phyloP scores from a whole-genome alignment of 2,797 vertebrate species.

The Otolemur crassicaudatus region DNA sequence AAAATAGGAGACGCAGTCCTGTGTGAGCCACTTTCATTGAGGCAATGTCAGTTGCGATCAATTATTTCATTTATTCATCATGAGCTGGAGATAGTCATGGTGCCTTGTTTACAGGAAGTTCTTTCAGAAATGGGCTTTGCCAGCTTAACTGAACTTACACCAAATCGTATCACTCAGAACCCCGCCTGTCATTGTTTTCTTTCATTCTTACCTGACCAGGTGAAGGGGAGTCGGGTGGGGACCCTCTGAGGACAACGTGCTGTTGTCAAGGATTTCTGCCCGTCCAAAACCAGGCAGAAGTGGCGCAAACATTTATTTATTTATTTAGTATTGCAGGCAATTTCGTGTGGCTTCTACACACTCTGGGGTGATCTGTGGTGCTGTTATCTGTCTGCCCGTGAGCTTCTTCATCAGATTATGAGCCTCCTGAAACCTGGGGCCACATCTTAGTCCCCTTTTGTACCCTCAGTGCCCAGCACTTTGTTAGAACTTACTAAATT shows the following conservation, averaged over 20 bases:
- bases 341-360: background rate
- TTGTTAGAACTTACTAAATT: background rate
- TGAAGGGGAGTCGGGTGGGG: constrained; percentile 65
- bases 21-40: constrained; percentile 76
- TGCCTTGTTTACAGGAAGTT: constrained; percentile 84
- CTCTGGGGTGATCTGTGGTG: background rate
- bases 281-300: constrained; percentile 75
- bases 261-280: constrained; percentile 82
- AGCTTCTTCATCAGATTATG: background rate
- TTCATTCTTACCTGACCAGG: constrained; percentile 64
- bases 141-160: constrained; percentile 83
- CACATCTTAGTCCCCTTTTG: background rate
- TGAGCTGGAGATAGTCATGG: constrained; percentile 71
- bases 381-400: background rate
- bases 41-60: constrained; percentile 66
- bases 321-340: background rate
- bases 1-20: constrained; percentile 58
- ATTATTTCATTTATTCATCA: constrained; percentile 78
- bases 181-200: constrained; percentile 61
- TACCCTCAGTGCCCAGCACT: background rate
- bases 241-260: constrained; percentile 43
- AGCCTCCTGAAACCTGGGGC: background rate
- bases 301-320: constrained; percentile 21
- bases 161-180: constrained; percentile 77
- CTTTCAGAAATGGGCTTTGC: constrained; percentile 82